Base-by-base conservation (phyloP, 2,797 vertebrate species). In the Enteromius trimaculatus region DNA sequence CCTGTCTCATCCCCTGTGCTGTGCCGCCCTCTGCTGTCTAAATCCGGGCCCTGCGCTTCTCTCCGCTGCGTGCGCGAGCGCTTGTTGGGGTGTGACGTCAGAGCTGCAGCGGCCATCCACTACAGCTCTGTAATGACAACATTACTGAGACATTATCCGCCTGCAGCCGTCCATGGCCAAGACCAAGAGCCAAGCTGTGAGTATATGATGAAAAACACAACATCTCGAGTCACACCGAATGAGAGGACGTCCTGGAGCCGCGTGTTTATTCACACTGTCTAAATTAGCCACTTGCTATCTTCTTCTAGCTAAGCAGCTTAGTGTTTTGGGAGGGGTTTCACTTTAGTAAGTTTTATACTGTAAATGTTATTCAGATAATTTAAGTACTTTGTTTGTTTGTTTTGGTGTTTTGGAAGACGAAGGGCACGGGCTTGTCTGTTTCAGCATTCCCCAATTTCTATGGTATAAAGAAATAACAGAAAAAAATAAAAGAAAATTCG, bases 101-200 rank as follows among this genome's bases (percentile, higher is more conserved):
- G 93, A 76, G 47, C 92, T 93, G 75, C 69, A 93, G 94, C 94
- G 91, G 94, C 94, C 94, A 94, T 95, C 94, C 94, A 93, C 94
- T 93, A 93, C 93, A 93, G 91, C 92, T 94, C 93, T 94, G 92
- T 94, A 94, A 95, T 95, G 94, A 93, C 95, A 94, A 93, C 93
- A 92, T 92, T 92, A 90, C 91, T 92, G 94, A 94, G 92, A 95
- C 94, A 95, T 95, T 53, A 53, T 8, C 92, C 92, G 89, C 89
- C 80, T 91, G 90, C 92, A 92, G 93, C 94, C 91, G 91, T 93
- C 94, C 95, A 97, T 97, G 97, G 97, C 97, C 95, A 97, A 96
- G 95, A 96, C 97, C 92, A 96, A 96, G 92, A 97, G 96, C 93
- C 96, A 95, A 92, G 90, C 97, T 94, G 97, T 98, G 87, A 97